Evolutionary conservation across 2,797 vertebrate species (phyloP).

Genomic region (Gallinago solitaria): DNA sequence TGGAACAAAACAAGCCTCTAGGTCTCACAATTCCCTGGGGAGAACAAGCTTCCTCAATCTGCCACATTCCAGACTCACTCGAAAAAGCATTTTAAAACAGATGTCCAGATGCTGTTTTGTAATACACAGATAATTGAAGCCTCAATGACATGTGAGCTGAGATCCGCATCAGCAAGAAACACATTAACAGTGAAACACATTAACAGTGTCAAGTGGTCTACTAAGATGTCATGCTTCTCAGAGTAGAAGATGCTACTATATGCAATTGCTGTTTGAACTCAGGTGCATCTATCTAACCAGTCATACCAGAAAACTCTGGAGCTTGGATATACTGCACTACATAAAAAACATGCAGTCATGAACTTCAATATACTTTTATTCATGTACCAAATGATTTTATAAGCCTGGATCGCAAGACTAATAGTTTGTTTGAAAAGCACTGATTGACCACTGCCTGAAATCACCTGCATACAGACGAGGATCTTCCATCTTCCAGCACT

Average conservation of each 20-base stretch:
- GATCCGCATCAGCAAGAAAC: not conserved
- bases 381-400: not conserved
- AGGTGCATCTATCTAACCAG: not conserved
- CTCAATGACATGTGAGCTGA: not conserved
- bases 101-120: not conserved
- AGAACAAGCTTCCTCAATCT: not conserved
- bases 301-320: not conserved
- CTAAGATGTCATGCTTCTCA: not conserved
- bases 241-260: not conserved
- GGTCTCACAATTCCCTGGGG: not conserved
- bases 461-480: not conserved
- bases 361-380: not conserved
- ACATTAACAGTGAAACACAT: not conserved
- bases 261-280: not conserved
- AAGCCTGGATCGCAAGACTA: not conserved
- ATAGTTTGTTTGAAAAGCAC: not conserved
- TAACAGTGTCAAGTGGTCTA: not conserved
- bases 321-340: not conserved
- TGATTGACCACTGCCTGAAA: not conserved
- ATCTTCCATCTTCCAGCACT: not conserved
- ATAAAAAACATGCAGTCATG: not conserved
- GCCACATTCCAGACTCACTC: not conserved
- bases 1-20: not conserved
- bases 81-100: not conserved
- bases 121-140: not conserved